phyloP scores from a whole-genome alignment of 2,888 invertebrate genomes.

The Harpalus rufipes region DNA sequence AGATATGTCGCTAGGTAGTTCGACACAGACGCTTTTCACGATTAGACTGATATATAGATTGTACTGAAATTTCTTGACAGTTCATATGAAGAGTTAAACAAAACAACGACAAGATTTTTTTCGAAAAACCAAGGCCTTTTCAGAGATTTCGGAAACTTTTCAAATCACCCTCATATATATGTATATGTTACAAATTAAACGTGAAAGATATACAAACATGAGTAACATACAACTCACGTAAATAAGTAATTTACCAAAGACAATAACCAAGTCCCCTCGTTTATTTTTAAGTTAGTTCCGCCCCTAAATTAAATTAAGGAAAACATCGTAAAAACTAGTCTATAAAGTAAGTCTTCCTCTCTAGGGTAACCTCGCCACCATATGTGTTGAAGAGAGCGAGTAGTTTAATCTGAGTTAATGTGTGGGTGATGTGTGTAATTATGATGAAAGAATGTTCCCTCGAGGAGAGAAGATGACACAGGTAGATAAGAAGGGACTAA shows the following conservation, averaged over 20 bases:
- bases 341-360: neutral
- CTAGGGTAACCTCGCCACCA: slow-evolving; percentile 1
- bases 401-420: slow-evolving; percentile 60
- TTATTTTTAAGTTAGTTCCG: neutral
- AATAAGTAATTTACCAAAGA: neutral
- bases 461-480: slow-evolving; percentile 52
- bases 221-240: neutral
- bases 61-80: too few species aligned
- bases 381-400: slow-evolving; percentile 18
- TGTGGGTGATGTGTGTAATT: slow-evolving; percentile 58
- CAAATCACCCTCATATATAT: too few species aligned
- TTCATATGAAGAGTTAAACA: too few species aligned
- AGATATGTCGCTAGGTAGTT: too few species aligned
- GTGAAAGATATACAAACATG: neutral
- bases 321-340: neutral
- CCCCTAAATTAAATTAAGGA: neutral
- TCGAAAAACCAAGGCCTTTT: too few species aligned
- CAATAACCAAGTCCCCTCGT: neutral
- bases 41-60: too few species aligned
- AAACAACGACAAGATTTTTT: too few species aligned
- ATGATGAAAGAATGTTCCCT: slow-evolving; percentile 64
- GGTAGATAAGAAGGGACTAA: slow-evolving; percentile 50
- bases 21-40: too few species aligned
- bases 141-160: too few species aligned
- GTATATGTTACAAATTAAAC: neutral